Conservation (phyloP, 2,797 vertebrate genomes). For the Malacoctenus gilli region DNA sequence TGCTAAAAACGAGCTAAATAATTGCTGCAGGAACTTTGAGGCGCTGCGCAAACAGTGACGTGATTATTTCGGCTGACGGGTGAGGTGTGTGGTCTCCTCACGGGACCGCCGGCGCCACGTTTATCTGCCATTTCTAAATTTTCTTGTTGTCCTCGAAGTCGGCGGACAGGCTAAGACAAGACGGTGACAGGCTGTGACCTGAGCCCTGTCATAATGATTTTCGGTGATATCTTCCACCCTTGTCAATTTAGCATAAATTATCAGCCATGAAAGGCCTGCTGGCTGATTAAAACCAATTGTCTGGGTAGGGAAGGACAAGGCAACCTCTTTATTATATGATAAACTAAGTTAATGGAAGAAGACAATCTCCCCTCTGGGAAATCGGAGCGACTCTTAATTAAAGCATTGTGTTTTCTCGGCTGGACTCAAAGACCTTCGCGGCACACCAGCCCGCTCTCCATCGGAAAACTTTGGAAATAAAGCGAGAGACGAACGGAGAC, state of each 20-base stretch:
- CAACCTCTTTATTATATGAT: constrained; percentile 84
- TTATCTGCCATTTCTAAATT: constrained; percentile 39
- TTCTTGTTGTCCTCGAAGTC: constrained; percentile 47
- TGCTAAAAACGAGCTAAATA: not conserved
- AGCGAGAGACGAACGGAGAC: constrained; percentile 22
- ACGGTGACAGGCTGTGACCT: constrained; percentile 75
- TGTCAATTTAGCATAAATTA: constrained; percentile 87
- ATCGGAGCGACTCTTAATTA: constrained; percentile 80
- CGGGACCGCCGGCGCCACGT: too few species aligned
- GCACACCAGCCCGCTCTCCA: constrained; percentile 55
- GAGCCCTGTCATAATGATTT: constrained; percentile 80
- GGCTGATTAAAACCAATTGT: constrained; percentile 88
- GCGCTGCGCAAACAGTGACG: not conserved
- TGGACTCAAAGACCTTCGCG: constrained; percentile 47
- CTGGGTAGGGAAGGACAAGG: constrained; percentile 84
- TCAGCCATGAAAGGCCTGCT: constrained; percentile 81
- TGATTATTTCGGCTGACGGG: not conserved
- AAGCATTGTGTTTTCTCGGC: constrained; percentile 73
- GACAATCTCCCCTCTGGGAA: constrained; percentile 81
- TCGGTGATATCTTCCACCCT: constrained; percentile 81
- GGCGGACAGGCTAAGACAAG: constrained; percentile 60
- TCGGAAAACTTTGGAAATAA: constrained; percentile 47
- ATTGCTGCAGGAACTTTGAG: constrained; percentile 1
- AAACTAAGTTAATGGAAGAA: constrained; percentile 83
- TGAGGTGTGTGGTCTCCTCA: not conserved